Conservation (phyloP, 2,797 vertebrate species). For the Danio albolineatus region DNA sequence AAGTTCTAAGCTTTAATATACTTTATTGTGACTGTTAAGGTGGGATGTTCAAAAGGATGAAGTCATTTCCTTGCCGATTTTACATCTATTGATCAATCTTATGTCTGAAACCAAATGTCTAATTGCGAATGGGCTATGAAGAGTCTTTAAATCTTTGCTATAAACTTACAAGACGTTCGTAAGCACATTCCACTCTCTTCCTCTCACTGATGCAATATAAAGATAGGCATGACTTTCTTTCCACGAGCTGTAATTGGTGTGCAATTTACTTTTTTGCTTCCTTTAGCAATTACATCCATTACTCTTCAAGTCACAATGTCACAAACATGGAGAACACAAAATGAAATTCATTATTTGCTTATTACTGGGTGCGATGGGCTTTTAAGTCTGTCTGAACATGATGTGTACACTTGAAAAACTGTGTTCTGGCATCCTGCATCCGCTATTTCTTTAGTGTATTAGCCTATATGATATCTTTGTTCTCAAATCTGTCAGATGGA, state of each 20-base stretch:
- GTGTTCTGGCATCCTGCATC: not conserved
- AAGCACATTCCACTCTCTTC: constrained; percentile 51
- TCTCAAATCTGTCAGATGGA: not conserved
- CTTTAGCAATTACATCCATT: constrained; percentile 59
- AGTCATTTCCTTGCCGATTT: not conserved
- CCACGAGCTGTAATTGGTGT: constrained; percentile 56
- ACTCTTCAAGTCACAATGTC: constrained; percentile 56
- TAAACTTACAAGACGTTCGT: constrained; percentile 52
- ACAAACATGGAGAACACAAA: constrained; percentile 38
- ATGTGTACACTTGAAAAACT: constrained; percentile 41
- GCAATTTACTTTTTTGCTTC: constrained; percentile 64
- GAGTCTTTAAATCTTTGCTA: constrained; percentile 60
- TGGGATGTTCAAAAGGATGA: not conserved
- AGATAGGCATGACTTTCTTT: constrained; percentile 16
- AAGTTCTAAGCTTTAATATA: too few species aligned
- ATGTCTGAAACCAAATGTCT: constrained; percentile 74
- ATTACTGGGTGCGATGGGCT: constrained; percentile 45
- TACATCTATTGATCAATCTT: constrained; percentile 73
- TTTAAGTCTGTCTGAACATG: constrained; percentile 36
- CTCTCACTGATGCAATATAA: constrained; percentile 24
- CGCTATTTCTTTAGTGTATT: not conserved
- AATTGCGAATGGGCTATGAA: constrained; percentile 75
- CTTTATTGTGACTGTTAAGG: not conserved
- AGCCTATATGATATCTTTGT: not conserved
- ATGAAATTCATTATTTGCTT: constrained; percentile 50